phyloP scores from a whole-genome alignment of 2,797 vertebrate species.

The Xerus rutilus region DNA sequence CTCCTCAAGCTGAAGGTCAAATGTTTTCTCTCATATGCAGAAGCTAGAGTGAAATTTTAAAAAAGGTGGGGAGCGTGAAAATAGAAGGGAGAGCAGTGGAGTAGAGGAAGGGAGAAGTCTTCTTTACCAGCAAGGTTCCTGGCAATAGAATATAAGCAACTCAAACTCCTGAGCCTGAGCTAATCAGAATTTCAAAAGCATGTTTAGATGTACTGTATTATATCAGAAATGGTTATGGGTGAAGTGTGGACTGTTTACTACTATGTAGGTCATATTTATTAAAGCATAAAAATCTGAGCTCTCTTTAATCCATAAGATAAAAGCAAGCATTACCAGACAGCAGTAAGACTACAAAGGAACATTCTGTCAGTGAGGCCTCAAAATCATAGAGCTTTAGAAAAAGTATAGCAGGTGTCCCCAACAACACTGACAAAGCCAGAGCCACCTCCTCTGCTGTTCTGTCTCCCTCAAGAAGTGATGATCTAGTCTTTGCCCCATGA shows the following conservation, averaged over 20 bases:
- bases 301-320: conserved; percentile 69
- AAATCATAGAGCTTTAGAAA: conserved; percentile 24
- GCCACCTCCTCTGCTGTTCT: neutral
- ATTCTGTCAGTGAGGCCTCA: conserved; percentile 48
- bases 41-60: no score
- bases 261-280: conserved; percentile 71
- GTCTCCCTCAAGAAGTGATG: neutral
- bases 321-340: conserved; percentile 61
- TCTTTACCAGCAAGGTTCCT: neutral
- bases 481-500: neutral
- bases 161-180: neutral
- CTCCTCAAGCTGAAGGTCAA: no score
- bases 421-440: neutral
- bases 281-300: conserved; percentile 43
- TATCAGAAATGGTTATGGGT: neutral
- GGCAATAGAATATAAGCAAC: neutral
- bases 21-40: no score
- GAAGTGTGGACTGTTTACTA: conserved; percentile 11
- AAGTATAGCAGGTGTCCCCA: neutral
- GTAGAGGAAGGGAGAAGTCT: neutral
- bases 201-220: neutral
- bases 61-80: no score
- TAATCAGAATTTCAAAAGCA: conserved; percentile 71
- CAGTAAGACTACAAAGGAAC: conserved; percentile 44
- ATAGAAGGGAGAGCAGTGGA: no score